Base-by-base conservation (phyloP, 2,113 vertebrate genomes). In the Kryptolebias marmoratus region DNA sequence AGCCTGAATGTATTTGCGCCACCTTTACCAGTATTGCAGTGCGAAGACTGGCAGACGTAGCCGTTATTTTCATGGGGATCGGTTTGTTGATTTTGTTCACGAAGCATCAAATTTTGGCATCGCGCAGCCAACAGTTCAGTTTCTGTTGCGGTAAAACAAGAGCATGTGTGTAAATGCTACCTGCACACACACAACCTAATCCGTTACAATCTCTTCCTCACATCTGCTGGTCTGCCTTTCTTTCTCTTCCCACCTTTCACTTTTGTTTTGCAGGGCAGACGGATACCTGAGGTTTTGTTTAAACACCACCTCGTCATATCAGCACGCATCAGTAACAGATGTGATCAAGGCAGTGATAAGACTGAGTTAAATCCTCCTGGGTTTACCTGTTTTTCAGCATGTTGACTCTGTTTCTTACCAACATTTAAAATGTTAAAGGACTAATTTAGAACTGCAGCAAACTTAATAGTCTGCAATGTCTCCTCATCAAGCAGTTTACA, bases 321-420 rank as follows among this genome's bases (percentile, higher is more conserved):
- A 55, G 68, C 71, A 31, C 58, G 68, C 22, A 50, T 75, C 65
- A 55, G 71, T 68, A 63, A 73, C 28, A 3, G 45, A 53, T 36
- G 13, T 44, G 75, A 85, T 79, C 70, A 47, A 69, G 36, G 53
- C n/a, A 2, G 18, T 16, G 80, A 81, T 80, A 73, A 87, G 62
- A 59, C 0, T 39, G 36, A 63, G 66, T 49, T 30, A 50, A 74
- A 78, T 73, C 44, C 42, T 53, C 62, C 47, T 22, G 10, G 72
- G 28, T 11, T 8, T 15, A 49, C 52, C 31, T 31, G 69, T 57
- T 62, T 68, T 48, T 50, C 53, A 67, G n/a, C 42, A 4, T 67
- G 1, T 68, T 62, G 59, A 54, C 60, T 45, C 48, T 39, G 27
- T 42, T 54, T 71, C 36, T 4, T 30, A 13, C 68, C 62, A 49